Evolutionary conservation across 2,797 vertebrate genomes (phyloP), one percentile per base, ranked within the genome.

Genomic region (Nyctalus aviator): DNA sequence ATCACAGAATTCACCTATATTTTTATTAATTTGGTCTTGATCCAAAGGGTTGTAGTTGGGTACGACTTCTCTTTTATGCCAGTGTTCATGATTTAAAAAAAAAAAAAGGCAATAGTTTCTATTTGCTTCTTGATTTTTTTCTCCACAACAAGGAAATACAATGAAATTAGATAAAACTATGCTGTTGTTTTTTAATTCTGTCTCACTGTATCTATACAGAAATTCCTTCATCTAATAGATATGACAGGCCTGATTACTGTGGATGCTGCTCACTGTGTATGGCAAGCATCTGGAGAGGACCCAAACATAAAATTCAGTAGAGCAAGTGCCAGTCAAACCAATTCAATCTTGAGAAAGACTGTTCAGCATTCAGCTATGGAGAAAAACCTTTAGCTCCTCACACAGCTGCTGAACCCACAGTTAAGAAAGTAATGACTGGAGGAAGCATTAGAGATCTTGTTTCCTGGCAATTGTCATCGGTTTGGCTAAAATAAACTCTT

Each of bases 91-190:
- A 57, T 68, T 14, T 9, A 27, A 9, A 86, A 66, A 85, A 44
- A 44, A 44, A 44, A 44, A 10, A 10, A 37, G 71, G 35, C 6
- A 64, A 77, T 15, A 82, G 69, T 91, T 95, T 95, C n/a, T 82
- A 85, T 79, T 77, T 37, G 25, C 12, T 71, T 88, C 92, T 79
- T 84, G 6, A 81, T 88, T 68, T 93, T 77, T 78, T 75, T 11
- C 25, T 89, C 21, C 57, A 27, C 21, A 68, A 72, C 53, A 89
- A 79, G 8, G 32, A 87, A 91, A 11, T 32, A n/a, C 30, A 78
- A 12, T 77, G 27, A 84, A 94, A 75, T 87, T 73, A 83, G 71
- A 73, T 75, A 79, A 91, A 69, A 59, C 30, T 25, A 88, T 84
- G 6, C 75, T 82, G 44, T 44, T 44, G 44, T n/a, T 76, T 84